Base-by-base conservation (phyloP, 2,113 vertebrate genomes). In the Chaetodon trifascialis region DNA sequence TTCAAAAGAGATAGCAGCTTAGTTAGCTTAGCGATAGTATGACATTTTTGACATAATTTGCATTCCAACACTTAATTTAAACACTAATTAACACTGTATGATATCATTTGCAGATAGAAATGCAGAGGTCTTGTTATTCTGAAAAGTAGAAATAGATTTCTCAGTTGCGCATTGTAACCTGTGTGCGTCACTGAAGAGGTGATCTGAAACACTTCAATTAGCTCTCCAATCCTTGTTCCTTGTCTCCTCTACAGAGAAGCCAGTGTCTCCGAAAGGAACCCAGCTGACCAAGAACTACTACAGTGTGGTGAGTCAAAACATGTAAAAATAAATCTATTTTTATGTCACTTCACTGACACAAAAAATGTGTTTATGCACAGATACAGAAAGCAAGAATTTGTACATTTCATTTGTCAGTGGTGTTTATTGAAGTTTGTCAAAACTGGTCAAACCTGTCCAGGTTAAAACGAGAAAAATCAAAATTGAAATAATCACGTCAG, bases 281-380 rank as follows among this genome's bases (percentile, higher is more conserved):
- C 97, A 96, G 79, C 94, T 99, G 91, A 99, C 97, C 47, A 99
- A 99, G 95, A 99, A 98, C 94, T 99, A 99, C 94, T 99, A 97
- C 92, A 95, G 91, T 76, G 96, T 97, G 96, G 98, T 99, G 94
- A 97, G 97, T 95, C 16, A 7, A 21, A 23, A 12, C 30, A 30
- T 3, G 3, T 30, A 30, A 30, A 30, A 30, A 3, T 30, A 30
- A 30, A 30, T 30, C 30, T 30, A 30, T 19, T 17, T 16, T 17
- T 30, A 6, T 25, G 34, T 46, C n/a, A 40, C 12, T 47, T 74
- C 1, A 1, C 12, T 19, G 44, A 30, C 1, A 44, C 64, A 11
- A 0, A 42, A 4, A 1, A 2, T 30, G 1, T 40, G 34, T 21
- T 42, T 49, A 58, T 51, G 23, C 4, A 25, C 21, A 30, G 30